These are phyloP conservation scores for Bombus ignitus DNA, from an alignment of 1,140 invertebrate species.

Conservation along the genomic window DNA sequence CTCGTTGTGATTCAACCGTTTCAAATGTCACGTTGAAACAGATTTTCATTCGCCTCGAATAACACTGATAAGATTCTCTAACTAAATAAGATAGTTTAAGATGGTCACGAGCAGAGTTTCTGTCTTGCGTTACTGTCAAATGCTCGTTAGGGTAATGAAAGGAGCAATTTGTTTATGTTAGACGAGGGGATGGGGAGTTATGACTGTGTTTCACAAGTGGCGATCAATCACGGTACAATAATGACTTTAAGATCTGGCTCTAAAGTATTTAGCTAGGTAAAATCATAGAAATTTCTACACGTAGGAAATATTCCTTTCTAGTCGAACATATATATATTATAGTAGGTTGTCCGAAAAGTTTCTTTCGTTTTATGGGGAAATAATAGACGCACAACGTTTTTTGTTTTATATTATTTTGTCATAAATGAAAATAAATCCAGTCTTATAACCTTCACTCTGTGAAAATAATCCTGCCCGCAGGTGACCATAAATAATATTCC, in stretches of 20 bases:
- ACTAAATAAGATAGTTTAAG: background rate
- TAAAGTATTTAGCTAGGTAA: too few species aligned
- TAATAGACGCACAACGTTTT: too few species aligned
- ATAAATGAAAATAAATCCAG: too few species aligned
- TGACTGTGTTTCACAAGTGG: too few species aligned
- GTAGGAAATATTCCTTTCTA: too few species aligned
- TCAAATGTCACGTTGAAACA: background rate
- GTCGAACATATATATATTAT: too few species aligned
- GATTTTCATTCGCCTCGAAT: background rate
- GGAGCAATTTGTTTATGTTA: background rate
- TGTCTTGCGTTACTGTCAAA: background rate
- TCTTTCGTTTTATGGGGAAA: too few species aligned
- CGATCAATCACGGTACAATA: background rate
- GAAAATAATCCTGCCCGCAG: too few species aligned
- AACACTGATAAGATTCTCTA: background rate
- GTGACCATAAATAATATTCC: too few species aligned
- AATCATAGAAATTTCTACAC: background rate
- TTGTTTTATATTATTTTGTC: too few species aligned
- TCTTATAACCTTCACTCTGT: too few species aligned
- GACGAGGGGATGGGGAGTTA: background rate
- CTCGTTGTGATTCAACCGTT: background rate
- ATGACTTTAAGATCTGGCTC: background rate
- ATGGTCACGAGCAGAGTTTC: background rate
- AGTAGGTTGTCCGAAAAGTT: too few species aligned
- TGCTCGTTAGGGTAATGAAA: background rate